A percentile compares a stretch with the other conserved stretches of the same genome.
Evolutionary conservation across 2,888 invertebrate species (phyloP).

Genomic region (Willowsia nigromaculata): DNA sequence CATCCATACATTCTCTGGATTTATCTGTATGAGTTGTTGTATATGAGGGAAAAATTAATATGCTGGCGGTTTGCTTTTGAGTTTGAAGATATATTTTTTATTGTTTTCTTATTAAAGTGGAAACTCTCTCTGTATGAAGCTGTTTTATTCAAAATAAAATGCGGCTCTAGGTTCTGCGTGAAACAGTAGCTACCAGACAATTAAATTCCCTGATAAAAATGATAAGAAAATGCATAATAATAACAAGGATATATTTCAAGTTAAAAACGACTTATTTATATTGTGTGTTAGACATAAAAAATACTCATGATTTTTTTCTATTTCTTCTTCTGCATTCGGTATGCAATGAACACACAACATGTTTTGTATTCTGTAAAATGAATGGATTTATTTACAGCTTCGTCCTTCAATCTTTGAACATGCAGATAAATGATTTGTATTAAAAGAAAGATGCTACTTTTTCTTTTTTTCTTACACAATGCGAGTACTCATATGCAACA

Average conservation of each 20-base stretch:
- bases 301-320: neutral
- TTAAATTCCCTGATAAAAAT: conserved; percentile 64
- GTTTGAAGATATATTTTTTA: conserved; percentile 2
- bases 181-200: conserved; percentile 64
- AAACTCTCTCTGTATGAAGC: neutral
- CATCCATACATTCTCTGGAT: conserved; percentile 35
- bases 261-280: conserved; percentile 55
- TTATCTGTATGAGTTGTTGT: neutral
- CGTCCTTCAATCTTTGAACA: neutral
- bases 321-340: neutral
- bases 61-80: conserved; percentile 42
- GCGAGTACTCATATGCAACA: neutral
- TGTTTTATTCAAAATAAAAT: neutral
- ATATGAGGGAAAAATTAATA: neutral
- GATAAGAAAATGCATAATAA: conserved; percentile 45
- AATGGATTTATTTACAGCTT: neutral
- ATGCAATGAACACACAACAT: neutral
- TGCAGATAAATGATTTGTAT: neutral
- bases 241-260: conserved; percentile 51
- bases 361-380: neutral
- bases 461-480: neutral
- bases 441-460: neutral
- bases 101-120: neutral
- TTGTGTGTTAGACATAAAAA: conserved; percentile 17
- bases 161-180: conserved; percentile 41